Percentiles rank a stretch among this genome's conserved stretches.
phyloP scores from a whole-genome alignment of 1,140 invertebrate genomes.

The Temnothorax longispinosus region DNA sequence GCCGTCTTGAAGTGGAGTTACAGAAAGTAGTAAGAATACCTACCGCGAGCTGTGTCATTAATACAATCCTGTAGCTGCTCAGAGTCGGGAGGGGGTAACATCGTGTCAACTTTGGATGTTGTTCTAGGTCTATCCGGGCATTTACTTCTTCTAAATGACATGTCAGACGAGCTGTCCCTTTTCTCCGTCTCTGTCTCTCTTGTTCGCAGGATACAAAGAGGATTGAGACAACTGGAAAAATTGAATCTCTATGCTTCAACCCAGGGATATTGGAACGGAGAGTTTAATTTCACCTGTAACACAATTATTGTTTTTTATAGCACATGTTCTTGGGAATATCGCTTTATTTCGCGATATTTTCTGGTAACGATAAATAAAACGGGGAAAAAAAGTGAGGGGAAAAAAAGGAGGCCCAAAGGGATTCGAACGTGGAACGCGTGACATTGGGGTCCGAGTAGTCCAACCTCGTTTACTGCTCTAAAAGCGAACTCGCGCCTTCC shows the following conservation, averaged over 20 bases:
- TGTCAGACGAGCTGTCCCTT: background rate
- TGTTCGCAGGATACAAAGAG: no score
- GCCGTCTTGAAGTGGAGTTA: background rate
- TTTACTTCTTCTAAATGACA: background rate
- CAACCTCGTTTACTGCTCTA: background rate
- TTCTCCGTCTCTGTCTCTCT: background rate
- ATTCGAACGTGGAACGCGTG: slow-evolving; percentile 15
- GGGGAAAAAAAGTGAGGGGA: background rate
- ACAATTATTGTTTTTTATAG: background rate
- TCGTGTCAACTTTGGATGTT: background rate
- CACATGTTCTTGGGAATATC: background rate
- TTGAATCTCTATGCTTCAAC: background rate
- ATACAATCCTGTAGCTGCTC: slow-evolving; percentile 33
- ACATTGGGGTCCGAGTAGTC: background rate
- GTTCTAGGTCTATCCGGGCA: background rate
- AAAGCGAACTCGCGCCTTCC: background rate
- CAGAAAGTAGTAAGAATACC: slow-evolving; percentile 15
- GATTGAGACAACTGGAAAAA: background rate
- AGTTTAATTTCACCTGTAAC: slow-evolving; percentile 13
- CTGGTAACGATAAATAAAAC: background rate
- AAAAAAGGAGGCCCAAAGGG: background rate
- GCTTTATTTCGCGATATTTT: background rate
- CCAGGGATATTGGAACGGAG: background rate
- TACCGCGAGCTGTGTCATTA: slow-evolving; percentile 34
- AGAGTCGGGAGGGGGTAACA: slow-evolving; percentile 11